These are phyloP conservation scores for Aptenodytes forsteri DNA, from an alignment of 2,113 vertebrate genomes.

Conservation along the genomic window DNA sequence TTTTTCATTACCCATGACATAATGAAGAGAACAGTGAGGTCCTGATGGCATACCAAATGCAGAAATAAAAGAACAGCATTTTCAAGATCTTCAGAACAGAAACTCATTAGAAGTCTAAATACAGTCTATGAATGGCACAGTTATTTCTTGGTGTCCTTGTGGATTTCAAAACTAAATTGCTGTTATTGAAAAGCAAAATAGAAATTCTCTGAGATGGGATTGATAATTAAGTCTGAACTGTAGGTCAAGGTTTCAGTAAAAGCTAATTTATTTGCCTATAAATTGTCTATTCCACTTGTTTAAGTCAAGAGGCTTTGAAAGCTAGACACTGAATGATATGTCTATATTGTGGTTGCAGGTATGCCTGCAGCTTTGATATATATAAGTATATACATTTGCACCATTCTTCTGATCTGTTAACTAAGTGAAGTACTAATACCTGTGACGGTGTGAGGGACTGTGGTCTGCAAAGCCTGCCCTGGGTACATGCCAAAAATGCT, in stretches of 20 bases:
- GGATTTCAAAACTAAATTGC: not conserved
- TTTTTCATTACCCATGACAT: not conserved
- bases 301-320: not conserved
- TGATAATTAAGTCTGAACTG: conserved; percentile 11
- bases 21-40: not conserved
- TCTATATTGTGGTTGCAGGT: not conserved
- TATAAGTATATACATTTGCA: not conserved
- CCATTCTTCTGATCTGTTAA: not conserved
- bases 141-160: not conserved
- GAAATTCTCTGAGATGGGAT: not conserved
- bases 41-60: not conserved
- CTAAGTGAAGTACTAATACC: not conserved
- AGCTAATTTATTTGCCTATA: not conserved
- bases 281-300: not conserved
- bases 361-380: not conserved
- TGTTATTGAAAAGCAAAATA: not conserved
- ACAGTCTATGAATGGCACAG: not conserved
- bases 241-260: not conserved
- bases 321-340: not conserved
- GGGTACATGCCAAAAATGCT: not conserved
- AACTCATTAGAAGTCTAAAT: not conserved
- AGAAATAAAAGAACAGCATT: not conserved
- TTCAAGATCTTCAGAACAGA: not conserved
- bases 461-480: not conserved
- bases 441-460: not conserved